These are phyloP conservation scores for Tethya wilhelma DNA, from an alignment of 37 sponge, comb jelly and placozoan species.

Conservation along the genomic window DNA sequence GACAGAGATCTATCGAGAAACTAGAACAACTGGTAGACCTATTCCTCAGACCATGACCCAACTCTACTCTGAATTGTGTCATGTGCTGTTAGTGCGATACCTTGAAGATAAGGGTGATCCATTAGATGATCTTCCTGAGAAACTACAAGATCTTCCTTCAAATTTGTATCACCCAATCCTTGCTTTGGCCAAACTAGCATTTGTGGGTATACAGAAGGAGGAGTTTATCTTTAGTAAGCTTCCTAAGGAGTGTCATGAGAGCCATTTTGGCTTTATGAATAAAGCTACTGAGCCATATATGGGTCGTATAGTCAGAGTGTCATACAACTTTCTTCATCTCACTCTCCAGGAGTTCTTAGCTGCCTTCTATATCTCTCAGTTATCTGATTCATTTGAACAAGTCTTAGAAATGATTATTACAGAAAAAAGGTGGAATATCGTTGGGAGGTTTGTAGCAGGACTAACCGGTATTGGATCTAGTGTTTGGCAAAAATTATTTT, in stretches of 20 bases:
- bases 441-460: conserved; percentile 38
- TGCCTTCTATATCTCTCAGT: conserved; percentile 26
- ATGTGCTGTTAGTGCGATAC: background rate
- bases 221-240: conserved; percentile 25
- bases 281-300: background rate
- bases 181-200: conserved; percentile 21
- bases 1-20: conserved; percentile 19
- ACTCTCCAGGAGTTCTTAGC: conserved; percentile 63
- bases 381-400: conserved; percentile 5
- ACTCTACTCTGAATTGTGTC: conserved; percentile 27
- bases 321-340: conserved; percentile 49
- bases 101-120: background rate
- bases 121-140: background rate
- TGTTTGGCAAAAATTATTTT: too few species aligned
- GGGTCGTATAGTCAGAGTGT: conserved; percentile 1
- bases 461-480: too few species aligned
- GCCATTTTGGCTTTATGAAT: conserved; percentile 38
- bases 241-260: background rate
- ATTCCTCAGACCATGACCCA: conserved; percentile 23
- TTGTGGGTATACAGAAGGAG: conserved; percentile 10
- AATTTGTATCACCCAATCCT: background rate
- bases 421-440: background rate
- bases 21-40: background rate
- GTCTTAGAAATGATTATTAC: conserved; percentile 1
- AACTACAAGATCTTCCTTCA: conserved; percentile 14